Conservation (phyloP, 2,113 vertebrate species). For the Cephalopterus ornatus region DNA sequence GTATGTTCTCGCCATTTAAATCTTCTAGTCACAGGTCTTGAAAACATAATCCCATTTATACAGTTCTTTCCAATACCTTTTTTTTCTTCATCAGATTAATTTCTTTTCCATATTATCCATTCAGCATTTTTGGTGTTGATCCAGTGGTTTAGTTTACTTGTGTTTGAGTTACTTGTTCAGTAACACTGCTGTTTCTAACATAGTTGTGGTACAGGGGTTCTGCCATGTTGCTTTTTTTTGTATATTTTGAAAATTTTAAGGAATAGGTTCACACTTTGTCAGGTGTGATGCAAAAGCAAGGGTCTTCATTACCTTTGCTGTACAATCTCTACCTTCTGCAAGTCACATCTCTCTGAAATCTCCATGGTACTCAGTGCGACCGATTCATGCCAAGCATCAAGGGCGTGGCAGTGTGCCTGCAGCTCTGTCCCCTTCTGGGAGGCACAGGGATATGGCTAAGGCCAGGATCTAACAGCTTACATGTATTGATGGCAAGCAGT, state of each 20-base stretch:
- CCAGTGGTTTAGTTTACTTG: not conserved
- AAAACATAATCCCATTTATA: not conserved
- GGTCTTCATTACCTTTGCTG: not conserved
- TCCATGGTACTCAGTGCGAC: not conserved
- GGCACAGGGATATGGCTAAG: not conserved
- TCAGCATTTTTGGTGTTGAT: not conserved
- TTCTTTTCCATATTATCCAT: not conserved
- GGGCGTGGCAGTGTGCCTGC: rapidly evolving
- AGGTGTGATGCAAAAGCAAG: not conserved
- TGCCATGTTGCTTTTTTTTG: not conserved
- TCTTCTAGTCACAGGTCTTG: not conserved
- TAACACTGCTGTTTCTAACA: not conserved
- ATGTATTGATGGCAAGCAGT: rapidly evolving
- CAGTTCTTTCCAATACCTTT: not conserved
- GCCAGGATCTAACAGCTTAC: not conserved
- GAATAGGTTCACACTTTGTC: not conserved
- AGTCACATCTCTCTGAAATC: not conserved
- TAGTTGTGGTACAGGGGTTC: not conserved
- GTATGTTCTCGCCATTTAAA: not conserved
- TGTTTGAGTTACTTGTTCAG: not conserved
- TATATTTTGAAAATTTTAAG: not conserved
- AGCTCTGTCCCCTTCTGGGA: not conserved
- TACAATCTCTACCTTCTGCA: not conserved
- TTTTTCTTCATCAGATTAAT: not conserved
- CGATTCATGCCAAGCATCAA: rapidly evolving